Conservation (phyloP, 2,797 vertebrate genomes). For the Clarias fuscus region DNA sequence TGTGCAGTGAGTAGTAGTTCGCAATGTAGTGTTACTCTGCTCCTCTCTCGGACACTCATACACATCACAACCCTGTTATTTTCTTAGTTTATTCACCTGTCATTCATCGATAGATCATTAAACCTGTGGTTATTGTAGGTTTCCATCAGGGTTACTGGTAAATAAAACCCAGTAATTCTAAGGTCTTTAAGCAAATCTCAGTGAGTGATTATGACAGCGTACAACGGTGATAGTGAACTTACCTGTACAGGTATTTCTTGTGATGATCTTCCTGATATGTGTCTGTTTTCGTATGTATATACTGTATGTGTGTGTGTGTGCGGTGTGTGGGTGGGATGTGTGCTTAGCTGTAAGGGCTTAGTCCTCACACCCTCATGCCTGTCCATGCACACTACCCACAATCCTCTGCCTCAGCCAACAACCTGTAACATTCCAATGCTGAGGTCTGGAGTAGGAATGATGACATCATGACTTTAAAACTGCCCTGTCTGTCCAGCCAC, state of each 20-base stretch:
- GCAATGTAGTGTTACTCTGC: slow-evolving; percentile 38
- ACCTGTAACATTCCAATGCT: slow-evolving; percentile 52
- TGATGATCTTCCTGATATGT: slow-evolving; percentile 4
- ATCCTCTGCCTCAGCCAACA: slow-evolving; percentile 52
- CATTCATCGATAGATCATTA: too few species aligned
- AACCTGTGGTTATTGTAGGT: background rate
- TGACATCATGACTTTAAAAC: slow-evolving; percentile 41
- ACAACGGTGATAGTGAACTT: background rate
- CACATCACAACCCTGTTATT: slow-evolving; percentile 15
- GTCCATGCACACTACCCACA: slow-evolving; percentile 51
- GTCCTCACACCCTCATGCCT: slow-evolving; percentile 40
- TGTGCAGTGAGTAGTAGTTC: slow-evolving; percentile 35
- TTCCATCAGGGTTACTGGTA: background rate
- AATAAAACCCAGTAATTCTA: background rate
- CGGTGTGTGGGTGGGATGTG: slow-evolving; percentile 45
- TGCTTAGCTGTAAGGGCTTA: slow-evolving; percentile 51
- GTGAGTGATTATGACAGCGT: background rate
- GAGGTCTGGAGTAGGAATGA: slow-evolving; percentile 14
- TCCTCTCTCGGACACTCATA: slow-evolving; percentile 4
- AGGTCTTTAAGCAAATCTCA: background rate
- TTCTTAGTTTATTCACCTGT: slow-evolving; percentile 11
- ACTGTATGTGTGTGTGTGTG: slow-evolving; percentile 13
- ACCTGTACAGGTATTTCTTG: background rate
- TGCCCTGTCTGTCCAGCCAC: background rate
- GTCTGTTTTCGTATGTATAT: slow-evolving; percentile 8